A percentile compares a stretch with the other conserved stretches of the same genome.
Evolutionary conservation across 2,888 invertebrate species (phyloP).

Genomic region (Melanotus villosus): DNA sequence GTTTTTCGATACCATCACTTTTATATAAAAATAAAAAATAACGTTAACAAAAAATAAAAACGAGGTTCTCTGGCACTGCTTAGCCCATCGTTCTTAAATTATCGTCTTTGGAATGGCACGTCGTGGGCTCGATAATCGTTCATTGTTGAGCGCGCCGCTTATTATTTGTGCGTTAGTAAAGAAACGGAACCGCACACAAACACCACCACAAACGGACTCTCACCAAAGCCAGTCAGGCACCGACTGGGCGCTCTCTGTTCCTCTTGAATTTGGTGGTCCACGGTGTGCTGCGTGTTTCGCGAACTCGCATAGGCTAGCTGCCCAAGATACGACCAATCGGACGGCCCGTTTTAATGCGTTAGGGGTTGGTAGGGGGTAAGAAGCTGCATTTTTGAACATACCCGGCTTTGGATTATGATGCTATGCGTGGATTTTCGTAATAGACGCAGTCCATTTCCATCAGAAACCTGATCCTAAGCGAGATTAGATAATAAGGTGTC

Average conservation of each 20-base stretch:
- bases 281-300: slow-evolving; percentile 63
- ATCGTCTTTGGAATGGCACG: slow-evolving; percentile 34
- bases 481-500: slow-evolving; percentile 48
- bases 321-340: slow-evolving; percentile 65
- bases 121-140: slow-evolving; percentile 28
- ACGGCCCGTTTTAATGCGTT: slow-evolving; percentile 63
- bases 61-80: slow-evolving; percentile 50
- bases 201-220: slow-evolving; percentile 35
- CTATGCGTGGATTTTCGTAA: slow-evolving; percentile 49
- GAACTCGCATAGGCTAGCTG: slow-evolving; percentile 63
- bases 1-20: slow-evolving; percentile 57
- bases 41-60: slow-evolving; percentile 60
- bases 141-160: slow-evolving; percentile 40
- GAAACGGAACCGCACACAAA: slow-evolving; percentile 31
- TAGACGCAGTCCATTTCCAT: slow-evolving; percentile 47
- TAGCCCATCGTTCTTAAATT: slow-evolving; percentile 61
- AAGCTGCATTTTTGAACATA: slow-evolving; percentile 67
- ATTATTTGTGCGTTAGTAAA: slow-evolving; percentile 25
- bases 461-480: slow-evolving; percentile 39
- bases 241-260: slow-evolving; percentile 59
- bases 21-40: slow-evolving; percentile 52
- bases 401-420: slow-evolving; percentile 51
- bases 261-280: slow-evolving; percentile 63
- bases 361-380: slow-evolving; percentile 65
- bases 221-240: slow-evolving; percentile 59